Conservation (phyloP, 2,113 vertebrate genomes). For the Megaceryle torquata region DNA sequence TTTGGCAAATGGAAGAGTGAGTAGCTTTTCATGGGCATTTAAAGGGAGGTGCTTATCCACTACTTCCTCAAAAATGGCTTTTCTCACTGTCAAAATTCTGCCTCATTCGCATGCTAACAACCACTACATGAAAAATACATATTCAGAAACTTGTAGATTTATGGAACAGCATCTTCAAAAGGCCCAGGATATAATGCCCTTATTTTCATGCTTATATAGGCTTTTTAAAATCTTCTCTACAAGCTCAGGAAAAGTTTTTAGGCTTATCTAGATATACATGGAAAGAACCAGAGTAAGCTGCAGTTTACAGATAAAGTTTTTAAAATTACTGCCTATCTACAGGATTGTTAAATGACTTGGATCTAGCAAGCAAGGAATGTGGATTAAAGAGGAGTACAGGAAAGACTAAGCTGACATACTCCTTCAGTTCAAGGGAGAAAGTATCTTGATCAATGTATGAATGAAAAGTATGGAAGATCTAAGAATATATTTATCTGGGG, state of each 20-base stretch:
- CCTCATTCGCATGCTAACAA: not conserved
- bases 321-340: not conserved
- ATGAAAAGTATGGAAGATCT: constrained; percentile 17
- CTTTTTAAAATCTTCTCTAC: not conserved
- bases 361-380: constrained; percentile 22
- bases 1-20: not conserved
- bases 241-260: constrained; percentile 6
- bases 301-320: constrained; percentile 25
- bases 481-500: constrained; percentile 30
- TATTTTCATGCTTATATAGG: not conserved
- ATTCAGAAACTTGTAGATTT: not conserved
- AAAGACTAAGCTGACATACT: constrained; percentile 13
- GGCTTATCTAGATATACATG: not conserved
- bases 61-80: not conserved
- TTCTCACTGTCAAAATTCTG: not conserved
- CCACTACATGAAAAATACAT: not conserved
- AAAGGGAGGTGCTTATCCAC: not conserved
- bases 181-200: not conserved
- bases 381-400: constrained; percentile 33
- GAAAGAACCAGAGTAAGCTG: constrained; percentile 16
- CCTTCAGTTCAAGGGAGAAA: constrained; percentile 21
- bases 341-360: constrained; percentile 31
- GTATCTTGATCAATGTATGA: not conserved
- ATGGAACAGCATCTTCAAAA: not conserved
- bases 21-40: not conserved